Evolutionary conservation across 1,140 invertebrate species (phyloP).

Genomic region (Alviniconcha marisindica): DNA sequence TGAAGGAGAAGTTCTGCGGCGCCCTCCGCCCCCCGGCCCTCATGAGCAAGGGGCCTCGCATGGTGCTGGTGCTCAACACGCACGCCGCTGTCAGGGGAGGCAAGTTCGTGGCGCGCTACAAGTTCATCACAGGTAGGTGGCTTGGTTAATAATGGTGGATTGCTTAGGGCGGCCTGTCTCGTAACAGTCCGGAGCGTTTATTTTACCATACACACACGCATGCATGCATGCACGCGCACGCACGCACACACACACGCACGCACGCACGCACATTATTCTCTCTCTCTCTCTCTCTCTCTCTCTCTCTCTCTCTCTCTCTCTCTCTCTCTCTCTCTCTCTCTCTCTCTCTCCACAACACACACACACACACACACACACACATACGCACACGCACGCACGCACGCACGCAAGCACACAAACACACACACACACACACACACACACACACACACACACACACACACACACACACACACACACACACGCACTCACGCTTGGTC

Average conservation of each 20-base stretch:
- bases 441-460: too few relatives aligned
- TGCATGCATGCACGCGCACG: too few relatives aligned
- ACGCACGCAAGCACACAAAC: too few relatives aligned
- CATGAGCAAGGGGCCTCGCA: constrained; percentile 92
- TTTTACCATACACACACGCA: too few relatives aligned
- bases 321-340: background rate
- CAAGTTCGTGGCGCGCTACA: constrained; percentile 94
- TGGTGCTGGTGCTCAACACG: constrained; percentile 94
- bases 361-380: too few relatives aligned
- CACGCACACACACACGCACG: too few relatives aligned
- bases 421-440: too few relatives aligned
- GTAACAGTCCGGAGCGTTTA: too few relatives aligned
- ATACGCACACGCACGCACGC: too few relatives aligned
- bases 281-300: constrained; percentile 17
- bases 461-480: too few relatives aligned
- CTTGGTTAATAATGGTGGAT: background rate
- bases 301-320: background rate
- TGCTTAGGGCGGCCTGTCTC: background rate
- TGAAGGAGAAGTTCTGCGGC: constrained; percentile 94
- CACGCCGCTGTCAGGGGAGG: constrained; percentile 81
- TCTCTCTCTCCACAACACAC: background rate
- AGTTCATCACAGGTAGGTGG: constrained; percentile 88
- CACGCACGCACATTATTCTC: too few relatives aligned
- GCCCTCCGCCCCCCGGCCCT: constrained; percentile 82
- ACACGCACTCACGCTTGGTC: too few relatives aligned